Evolutionary conservation across 2,888 invertebrate genomes (phyloP), one percentile per base, ranked within the genome.

Genomic region (Mythimna vitellina): DNA sequence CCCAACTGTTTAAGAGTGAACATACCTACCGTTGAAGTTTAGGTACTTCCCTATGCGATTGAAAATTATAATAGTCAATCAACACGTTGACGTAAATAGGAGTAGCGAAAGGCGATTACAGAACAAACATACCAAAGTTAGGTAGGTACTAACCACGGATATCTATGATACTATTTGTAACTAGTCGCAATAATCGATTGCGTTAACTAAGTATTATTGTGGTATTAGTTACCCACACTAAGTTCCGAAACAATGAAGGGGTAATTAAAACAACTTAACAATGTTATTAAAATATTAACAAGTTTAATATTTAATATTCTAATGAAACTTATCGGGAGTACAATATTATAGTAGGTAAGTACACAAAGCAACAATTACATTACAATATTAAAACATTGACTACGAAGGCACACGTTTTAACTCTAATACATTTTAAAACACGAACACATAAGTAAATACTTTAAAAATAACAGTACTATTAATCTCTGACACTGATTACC

Each of bases 361-460:
- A 78, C 6, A 35, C 25, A 58, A 53, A 70, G 29, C 42, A 60
- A 46, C 20, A 42, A 53, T 61, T 8, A n/a, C 29, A 63, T 78
- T 58, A 71, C n/a, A 58, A 53, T 35, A 62, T 35, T 49, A 73
- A 58, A 46, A 80, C 62, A 54, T 22, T 53, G 64, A 81, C 65
- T 76, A 76, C 70, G 51, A 63, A 81, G 69, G 70, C 51, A 69
- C 70, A 78, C 57, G 53, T 80, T 63, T 56, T 29, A 22, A 70
- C 2, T 25, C 9, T 46, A 65, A 53, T 51, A 75, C 17, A 67
- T 66, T 54, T 54, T 56, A 56, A 32, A 65, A 53, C 49, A 76
- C 42, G 6, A 80, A 49, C 10, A 57, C 14, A 20, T 25, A 66
- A 56, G 62, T 32, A 54, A 3, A 14, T n/a, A 56, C 32, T 29